Evolutionary conservation across 2,797 vertebrate genomes (phyloP), one percentile per base, ranked within the genome.

Genomic region (Labeo calbasu): DNA sequence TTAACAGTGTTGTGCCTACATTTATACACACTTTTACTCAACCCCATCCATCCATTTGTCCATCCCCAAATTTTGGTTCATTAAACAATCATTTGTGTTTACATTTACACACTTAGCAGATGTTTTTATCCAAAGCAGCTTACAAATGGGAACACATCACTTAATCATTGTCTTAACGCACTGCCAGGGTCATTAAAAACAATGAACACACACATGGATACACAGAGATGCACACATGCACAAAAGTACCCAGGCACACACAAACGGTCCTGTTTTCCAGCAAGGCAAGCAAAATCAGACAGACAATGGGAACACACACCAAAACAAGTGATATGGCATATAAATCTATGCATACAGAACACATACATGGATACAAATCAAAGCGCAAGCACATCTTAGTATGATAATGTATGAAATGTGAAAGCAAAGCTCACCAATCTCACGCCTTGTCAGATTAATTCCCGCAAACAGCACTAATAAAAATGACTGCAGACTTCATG

Each of bases 161-260:
- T 50, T 43, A 36, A 40, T 80, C 14, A 80, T 7, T 70, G 19
- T 32, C 51, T 69, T 51, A 28, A 28, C n/a, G 15, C 53, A 46
- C n/a, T 23, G 51, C 70, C n/a, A 21, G 17, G 10, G n/a, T 55
- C 66, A 81, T 81, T 8, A 17, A 80, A 69, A 55, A 53, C 13
- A 40, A 12, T 4, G 15, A 43, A 80, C 55, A 75, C 43, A 28
- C 57, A 65, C 32, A 85, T 43, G 25, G 40, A 81, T 43, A 68
- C 32, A 82, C 43, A 17, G 13, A 69, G 32, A 76, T n/a, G 51
- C 50, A 76, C 32, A 23, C 32, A 36, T 36, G 32, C 32, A 75
- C 28, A 57, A 2, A 59, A 10, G 14, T 7, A 79, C 68, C 48
- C 46, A 36, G 21, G 17, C 19, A 6, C 21, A 59, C 10, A 23